Conservation (phyloP, 2,797 vertebrate genomes). For the Ataeniobius toweri region DNA sequence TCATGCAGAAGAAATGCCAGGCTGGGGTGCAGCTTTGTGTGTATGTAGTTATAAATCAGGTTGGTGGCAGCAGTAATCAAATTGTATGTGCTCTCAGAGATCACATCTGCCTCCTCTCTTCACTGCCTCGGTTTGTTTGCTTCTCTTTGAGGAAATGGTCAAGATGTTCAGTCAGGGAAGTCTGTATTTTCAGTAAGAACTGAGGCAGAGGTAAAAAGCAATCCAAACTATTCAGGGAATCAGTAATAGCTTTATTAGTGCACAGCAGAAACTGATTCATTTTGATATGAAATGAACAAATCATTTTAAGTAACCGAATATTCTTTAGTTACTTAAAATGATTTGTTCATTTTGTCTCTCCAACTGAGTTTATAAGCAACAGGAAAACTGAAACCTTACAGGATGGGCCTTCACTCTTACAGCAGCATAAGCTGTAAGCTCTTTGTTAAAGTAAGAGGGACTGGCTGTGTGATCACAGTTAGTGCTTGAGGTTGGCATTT, state of each 20-base stretch:
- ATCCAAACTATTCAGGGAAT: not conserved
- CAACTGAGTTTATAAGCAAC: not conserved
- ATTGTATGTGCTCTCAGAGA: constrained; percentile 65
- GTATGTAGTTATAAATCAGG: constrained; percentile 59
- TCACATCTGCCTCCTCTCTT: constrained; percentile 28
- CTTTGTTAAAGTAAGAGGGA: constrained; percentile 51
- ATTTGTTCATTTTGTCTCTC: too few relatives aligned
- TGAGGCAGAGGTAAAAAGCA: not conserved
- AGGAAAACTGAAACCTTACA: constrained; percentile 27
- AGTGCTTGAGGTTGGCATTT: constrained; percentile 75
- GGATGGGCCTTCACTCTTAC: constrained; percentile 50
- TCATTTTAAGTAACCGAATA: not conserved
- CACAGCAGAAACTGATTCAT: not conserved
- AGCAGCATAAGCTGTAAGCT: constrained; percentile 54
- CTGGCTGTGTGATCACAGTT: constrained; percentile 59
- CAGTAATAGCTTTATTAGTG: not conserved
- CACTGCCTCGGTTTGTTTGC: not conserved
- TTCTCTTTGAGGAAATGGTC: constrained; percentile 17
- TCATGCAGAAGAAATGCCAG: constrained; percentile 17
- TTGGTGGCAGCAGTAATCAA: constrained; percentile 72
- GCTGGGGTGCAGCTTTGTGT: constrained; percentile 24
- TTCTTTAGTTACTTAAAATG: too few relatives aligned
- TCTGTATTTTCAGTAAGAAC: not conserved
- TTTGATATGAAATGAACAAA: not conserved
- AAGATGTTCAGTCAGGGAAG: constrained; percentile 4